A percentile compares a stretch with the other conserved stretches of the same genome.
Conservation (phyloP, 2,113 vertebrate genomes). For the Tamias sibiricus region DNA sequence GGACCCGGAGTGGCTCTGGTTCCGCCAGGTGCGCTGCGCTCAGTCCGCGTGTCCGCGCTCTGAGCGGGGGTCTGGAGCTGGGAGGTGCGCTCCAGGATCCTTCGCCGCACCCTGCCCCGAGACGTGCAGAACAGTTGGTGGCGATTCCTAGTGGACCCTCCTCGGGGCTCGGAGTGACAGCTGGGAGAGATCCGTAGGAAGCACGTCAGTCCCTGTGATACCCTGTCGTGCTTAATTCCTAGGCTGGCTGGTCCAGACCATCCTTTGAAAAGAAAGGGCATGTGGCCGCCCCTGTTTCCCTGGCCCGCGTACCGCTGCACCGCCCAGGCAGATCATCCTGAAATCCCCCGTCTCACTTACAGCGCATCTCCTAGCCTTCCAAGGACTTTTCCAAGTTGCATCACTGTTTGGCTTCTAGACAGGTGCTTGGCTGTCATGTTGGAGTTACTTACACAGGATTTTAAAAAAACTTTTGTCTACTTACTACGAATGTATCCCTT, state of each 20-base stretch:
- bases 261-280: background rate
- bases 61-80: background rate
- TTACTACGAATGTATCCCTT: background rate
- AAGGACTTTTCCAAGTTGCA: slow-evolving; percentile 67
- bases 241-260: background rate
- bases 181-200: background rate
- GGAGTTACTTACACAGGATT: slow-evolving; percentile 16
- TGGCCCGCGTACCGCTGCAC: background rate
- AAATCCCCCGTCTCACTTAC: background rate
- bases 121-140: background rate
- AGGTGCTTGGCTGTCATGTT: slow-evolving; percentile 58
- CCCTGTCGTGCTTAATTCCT: background rate
- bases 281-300: background rate
- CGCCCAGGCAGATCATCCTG: background rate
- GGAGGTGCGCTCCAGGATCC: background rate
- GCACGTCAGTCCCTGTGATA: background rate
- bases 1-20: background rate
- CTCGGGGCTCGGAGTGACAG: slow-evolving; percentile 36
- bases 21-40: background rate
- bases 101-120: background rate
- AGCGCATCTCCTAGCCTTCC: background rate
- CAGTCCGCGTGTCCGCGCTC: background rate
- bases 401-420: slow-evolving; percentile 45
- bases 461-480: background rate
- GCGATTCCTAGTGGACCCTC: background rate